Evolutionary conservation across 2,888 invertebrate species (phyloP).

Genomic region (Daptonema setosum): DNA sequence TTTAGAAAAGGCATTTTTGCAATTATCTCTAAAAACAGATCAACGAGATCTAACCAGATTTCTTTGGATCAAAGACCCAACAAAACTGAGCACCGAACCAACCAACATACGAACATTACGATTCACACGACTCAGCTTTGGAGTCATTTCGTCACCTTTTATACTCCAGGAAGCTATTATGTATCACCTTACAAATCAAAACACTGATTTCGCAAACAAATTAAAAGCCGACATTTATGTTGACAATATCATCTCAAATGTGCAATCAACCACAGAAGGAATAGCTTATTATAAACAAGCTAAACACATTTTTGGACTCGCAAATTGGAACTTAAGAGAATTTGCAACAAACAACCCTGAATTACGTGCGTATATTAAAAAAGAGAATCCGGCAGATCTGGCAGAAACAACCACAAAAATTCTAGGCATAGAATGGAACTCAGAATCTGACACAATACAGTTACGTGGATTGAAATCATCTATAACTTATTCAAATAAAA

Average conservation of each 20-base stretch:
- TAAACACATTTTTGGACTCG: conserved; percentile 5
- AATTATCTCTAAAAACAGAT: conserved; percentile 11
- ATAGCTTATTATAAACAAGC: conserved; percentile 9
- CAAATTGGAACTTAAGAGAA: conserved; percentile 13
- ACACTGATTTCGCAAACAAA: conserved; percentile 9
- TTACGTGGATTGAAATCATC: background rate
- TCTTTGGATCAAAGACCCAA: conserved; percentile 20
- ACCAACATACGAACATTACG: conserved; percentile 8
- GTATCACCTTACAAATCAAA: conserved; percentile 17
- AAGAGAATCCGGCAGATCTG: background rate
- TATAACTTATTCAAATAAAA: background rate
- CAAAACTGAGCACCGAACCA: conserved; percentile 8
- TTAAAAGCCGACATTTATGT: conserved; percentile 19
- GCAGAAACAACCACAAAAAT: conserved; percentile 3
- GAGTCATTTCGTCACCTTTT: conserved; percentile 20
- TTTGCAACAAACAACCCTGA: too few relatives aligned
- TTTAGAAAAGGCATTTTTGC: conserved; percentile 28
- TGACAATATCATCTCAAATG: conserved; percentile 19
- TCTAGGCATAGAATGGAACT: conserved; percentile 1
- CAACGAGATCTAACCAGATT: conserved; percentile 22
- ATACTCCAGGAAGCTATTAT: conserved; percentile 17
- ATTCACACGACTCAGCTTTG: conserved; percentile 23
- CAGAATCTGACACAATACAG: background rate
- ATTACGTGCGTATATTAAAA: too few relatives aligned
- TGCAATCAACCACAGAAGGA: conserved; percentile 10